phyloP scores from a whole-genome alignment of 1,140 invertebrate genomes.

The Neocloeon triangulifer region DNA sequence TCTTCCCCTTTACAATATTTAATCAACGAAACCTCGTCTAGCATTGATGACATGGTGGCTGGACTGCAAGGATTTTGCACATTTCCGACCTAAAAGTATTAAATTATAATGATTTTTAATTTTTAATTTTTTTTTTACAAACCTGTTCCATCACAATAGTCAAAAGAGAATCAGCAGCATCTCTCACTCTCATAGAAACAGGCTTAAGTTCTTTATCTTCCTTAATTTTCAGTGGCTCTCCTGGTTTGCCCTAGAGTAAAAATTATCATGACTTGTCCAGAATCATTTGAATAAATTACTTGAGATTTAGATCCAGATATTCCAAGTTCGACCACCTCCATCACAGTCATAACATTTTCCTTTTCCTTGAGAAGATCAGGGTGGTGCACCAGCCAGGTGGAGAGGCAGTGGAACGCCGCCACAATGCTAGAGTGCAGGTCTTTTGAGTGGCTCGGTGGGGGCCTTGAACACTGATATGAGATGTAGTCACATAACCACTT shows the following conservation, averaged over 20 bases:
- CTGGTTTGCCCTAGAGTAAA: slow-evolving; percentile 44
- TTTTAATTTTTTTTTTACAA: slow-evolving; percentile 4
- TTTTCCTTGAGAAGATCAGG: slow-evolving; percentile 72
- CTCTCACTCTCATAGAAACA: slow-evolving; percentile 83
- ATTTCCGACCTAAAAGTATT: slow-evolving; percentile 35
- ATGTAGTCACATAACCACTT: slow-evolving; percentile 98
- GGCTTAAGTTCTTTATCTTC: slow-evolving; percentile 91
- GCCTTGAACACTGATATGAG: slow-evolving; percentile 81
- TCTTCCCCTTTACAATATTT: slow-evolving; percentile 41
- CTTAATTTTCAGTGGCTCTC: slow-evolving; percentile 76
- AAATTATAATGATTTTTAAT: neutral
- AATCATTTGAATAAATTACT: slow-evolving; percentile 23
- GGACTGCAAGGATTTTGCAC: slow-evolving; percentile 66
- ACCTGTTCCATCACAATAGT: slow-evolving; percentile 82
- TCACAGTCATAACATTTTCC: slow-evolving; percentile 72
- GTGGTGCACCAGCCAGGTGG: slow-evolving; percentile 78
- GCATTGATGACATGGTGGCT: slow-evolving; percentile 59
- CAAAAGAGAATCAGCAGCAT: slow-evolving; percentile 81
- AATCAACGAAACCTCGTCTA: slow-evolving; percentile 70
- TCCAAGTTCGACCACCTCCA: slow-evolving; percentile 93
- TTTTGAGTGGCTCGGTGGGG: slow-evolving; percentile 85
- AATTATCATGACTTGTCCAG: too few species aligned
- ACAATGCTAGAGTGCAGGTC: slow-evolving; percentile 96
- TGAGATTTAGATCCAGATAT: slow-evolving; percentile 82
- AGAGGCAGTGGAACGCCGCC: slow-evolving; percentile 77